These are phyloP conservation scores for Electrophaes corylata DNA, from an alignment of 2,888 invertebrate genomes.

Conservation along the genomic window DNA sequence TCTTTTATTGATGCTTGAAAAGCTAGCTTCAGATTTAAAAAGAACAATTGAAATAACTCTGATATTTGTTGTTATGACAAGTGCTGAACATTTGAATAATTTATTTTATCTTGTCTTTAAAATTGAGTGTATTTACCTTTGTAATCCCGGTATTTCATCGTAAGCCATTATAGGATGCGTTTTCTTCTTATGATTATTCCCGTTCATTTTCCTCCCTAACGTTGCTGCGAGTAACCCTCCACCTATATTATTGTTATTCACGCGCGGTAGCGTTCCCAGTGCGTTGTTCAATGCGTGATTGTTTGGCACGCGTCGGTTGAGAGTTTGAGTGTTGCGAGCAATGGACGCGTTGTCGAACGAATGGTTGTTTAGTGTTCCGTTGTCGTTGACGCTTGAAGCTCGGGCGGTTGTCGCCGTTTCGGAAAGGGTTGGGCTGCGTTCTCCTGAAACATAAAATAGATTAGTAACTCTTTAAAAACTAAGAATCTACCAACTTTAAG, in stretches of 20 bases:
- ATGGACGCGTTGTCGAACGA: slow-evolving; percentile 63
- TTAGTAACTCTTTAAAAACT: too few species aligned
- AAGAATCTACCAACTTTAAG: too few species aligned
- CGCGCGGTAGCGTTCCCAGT: slow-evolving; percentile 74
- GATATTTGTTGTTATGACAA: too few species aligned
- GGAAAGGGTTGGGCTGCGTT: slow-evolving; percentile 92
- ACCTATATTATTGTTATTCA: slow-evolving; percentile 65
- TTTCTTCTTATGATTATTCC: slow-evolving; percentile 82
- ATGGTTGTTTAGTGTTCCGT: slow-evolving; percentile 67
- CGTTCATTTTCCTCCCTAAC: slow-evolving; percentile 80
- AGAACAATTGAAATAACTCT: too few species aligned
- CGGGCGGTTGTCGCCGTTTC: slow-evolving; percentile 93
- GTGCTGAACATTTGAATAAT: too few species aligned
- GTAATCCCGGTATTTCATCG: slow-evolving; percentile 85
- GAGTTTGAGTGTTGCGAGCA: slow-evolving; percentile 72
- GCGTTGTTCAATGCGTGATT: slow-evolving; percentile 75
- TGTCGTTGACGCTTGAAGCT: slow-evolving; percentile 87
- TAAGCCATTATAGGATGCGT: slow-evolving; percentile 83
- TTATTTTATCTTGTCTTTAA: too few species aligned
- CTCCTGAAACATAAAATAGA: slow-evolving; percentile 73
- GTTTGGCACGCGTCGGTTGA: slow-evolving; percentile 67
- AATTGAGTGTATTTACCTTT: slow-evolving; percentile 54
- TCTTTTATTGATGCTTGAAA: too few species aligned
- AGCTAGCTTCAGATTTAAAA: too few species aligned
- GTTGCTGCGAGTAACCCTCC: slow-evolving; percentile 70